A percentile compares a stretch with the other conserved stretches of the same genome.
Conservation (phyloP, 2,797 vertebrate species). For the Ptychadena robeensis region DNA sequence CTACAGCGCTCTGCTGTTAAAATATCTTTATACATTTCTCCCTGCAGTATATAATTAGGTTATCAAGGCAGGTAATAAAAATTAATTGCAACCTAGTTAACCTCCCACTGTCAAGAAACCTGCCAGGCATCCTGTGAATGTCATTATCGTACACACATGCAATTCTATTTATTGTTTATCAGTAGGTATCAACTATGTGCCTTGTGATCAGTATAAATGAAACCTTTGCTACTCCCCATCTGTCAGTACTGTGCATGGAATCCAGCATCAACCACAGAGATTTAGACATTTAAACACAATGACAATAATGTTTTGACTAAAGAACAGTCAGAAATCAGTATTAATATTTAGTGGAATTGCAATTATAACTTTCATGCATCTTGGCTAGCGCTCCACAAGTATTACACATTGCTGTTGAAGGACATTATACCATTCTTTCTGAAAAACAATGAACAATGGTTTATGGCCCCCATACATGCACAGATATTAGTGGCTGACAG, state of each 20-base stretch:
- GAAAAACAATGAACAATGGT: too few species aligned
- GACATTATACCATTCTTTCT: too few species aligned
- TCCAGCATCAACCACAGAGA: too few species aligned
- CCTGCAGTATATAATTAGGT: slow-evolving; percentile 32
- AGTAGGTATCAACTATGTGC: not conserved
- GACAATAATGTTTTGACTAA: too few species aligned
- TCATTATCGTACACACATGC: slow-evolving; percentile 11
- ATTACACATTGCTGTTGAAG: too few species aligned
- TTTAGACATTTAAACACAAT: too few species aligned
- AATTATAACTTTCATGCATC: too few species aligned
- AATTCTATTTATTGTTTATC: not conserved
- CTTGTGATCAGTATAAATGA: not conserved
- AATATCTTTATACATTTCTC: not conserved
- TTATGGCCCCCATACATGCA: too few species aligned
- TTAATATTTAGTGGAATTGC: too few species aligned
- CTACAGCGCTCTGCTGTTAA: slow-evolving; percentile 1
- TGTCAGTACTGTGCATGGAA: not conserved
- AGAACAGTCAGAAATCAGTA: too few species aligned
- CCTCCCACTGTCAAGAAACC: not conserved
- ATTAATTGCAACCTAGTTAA: slow-evolving; percentile 14
- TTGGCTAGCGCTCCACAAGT: too few species aligned
- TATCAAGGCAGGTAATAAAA: slow-evolving; percentile 19
- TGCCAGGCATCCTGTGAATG: not conserved
- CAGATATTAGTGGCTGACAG: too few species aligned
- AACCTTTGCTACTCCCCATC: not conserved